These are phyloP conservation scores for Gouania willdenowi DNA, from an alignment of 2,797 vertebrate genomes.

Conservation along the genomic window DNA sequence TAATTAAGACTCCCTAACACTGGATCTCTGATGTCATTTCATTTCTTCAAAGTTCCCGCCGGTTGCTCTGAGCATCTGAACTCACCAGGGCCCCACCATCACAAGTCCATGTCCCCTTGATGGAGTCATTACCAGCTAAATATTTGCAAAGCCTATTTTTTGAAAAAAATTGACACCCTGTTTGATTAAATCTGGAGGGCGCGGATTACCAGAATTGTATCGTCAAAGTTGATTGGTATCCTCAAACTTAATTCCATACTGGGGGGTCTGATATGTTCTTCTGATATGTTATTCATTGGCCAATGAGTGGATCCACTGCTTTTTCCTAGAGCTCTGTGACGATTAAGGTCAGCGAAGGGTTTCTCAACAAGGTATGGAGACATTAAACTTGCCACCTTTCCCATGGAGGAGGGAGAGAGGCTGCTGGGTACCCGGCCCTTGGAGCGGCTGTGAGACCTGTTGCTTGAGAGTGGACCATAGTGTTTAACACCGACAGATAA, in stretches of 20 bases:
- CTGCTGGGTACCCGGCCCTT: no score
- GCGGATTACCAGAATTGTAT: slow-evolving; percentile 52
- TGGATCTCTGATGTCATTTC: slow-evolving; percentile 49
- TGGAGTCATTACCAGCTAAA: slow-evolving; percentile 8
- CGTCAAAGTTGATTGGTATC: slow-evolving; percentile 63
- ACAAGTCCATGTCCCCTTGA: neutral
- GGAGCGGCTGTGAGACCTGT: no score
- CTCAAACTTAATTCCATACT: slow-evolving; percentile 15
- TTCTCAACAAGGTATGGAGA: no score
- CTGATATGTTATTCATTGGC: no score
- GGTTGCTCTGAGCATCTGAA: slow-evolving; percentile 23
- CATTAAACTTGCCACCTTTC: no score
- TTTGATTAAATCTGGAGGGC: slow-evolving; percentile 45
- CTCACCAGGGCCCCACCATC: slow-evolving; percentile 32
- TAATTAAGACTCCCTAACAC: slow-evolving; percentile 62
- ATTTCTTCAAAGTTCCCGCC: slow-evolving; percentile 28
- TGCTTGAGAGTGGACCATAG: no score
- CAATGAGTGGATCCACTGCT: no score
- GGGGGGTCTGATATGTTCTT: slow-evolving; percentile 44
- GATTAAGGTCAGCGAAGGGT: no score
- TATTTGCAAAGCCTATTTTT: neutral
- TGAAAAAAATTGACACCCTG: slow-evolving; percentile 7
- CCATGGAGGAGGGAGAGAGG: neutral
- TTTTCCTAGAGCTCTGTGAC: no score
- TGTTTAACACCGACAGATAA: no score